Base-by-base conservation (phyloP, 2,797 vertebrate genomes). In the Neomorphus geoffroyi region DNA sequence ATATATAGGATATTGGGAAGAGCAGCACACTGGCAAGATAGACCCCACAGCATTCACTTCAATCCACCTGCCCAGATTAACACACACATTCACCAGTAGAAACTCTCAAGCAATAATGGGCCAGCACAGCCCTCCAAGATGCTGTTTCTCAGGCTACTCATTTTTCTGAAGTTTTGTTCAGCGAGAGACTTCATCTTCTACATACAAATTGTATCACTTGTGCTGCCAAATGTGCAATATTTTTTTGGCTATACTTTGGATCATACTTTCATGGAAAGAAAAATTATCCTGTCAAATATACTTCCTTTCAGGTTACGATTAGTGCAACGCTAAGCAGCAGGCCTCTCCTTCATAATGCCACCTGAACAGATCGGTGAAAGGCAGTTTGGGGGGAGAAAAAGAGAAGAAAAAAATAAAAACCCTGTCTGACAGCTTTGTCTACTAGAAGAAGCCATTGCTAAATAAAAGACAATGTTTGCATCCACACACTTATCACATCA, bases 41-140 rank as follows among this genome's bases (percentile, higher is more conserved):
- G 21, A 61, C 10, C 2, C 9, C 21, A 24, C 1, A 43, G 13
- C 4, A 32, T 10, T 17, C 13, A 46, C 18, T 73, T 61, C 23
- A 39, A 39, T 28, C 23, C 18, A 70, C 7, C 50, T 27, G 48
- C 26, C 30, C 65, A 26, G 13, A 14, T 35, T 46, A 80, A 61
- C 19, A 15, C 1, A 9, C 15, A 35, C 0, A 0, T 50, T 61
- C 56, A 62, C 6, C 35, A 67, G 28, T 1, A 50, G 35, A 2
- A 93, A 30, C 11, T 46, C 60, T 82, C 58, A 75, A 58, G 26
- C 11, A 81, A 30, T 24, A 71, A 78, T 3, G 15, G 32, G 21
- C 64, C 46, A 85, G 54, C 9, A 33, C 6, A 73, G 30, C 37
- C 39, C 48, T 12, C 23, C 33, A 71, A 50, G 46, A 33, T 17